These are phyloP conservation scores for Drosophila seguyi DNA, from an alignment of 1,140 invertebrate species.

Conservation along the genomic window DNA sequence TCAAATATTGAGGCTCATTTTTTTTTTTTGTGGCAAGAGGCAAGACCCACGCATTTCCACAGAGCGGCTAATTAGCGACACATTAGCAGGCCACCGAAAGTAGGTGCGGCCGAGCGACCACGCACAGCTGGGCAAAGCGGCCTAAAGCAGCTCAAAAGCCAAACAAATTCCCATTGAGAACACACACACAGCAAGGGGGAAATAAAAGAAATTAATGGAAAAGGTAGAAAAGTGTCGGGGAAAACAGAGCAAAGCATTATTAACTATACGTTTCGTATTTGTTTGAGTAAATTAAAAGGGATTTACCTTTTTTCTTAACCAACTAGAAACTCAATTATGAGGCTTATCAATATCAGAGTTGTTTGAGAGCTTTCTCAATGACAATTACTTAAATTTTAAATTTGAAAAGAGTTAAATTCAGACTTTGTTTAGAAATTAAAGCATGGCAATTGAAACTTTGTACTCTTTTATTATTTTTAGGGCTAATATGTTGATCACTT, in stretches of 20 bases:
- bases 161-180: slow-evolving; percentile 62
- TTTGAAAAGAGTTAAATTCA: too few relatives aligned
- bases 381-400: neutral
- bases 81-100: slow-evolving; percentile 51
- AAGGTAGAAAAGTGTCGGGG: neutral
- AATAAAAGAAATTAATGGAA: slow-evolving; percentile 6
- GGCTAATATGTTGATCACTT: too few relatives aligned
- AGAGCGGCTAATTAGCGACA: slow-evolving; percentile 66
- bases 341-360: neutral
- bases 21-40: slow-evolving; percentile 35
- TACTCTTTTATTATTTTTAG: too few relatives aligned
- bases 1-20: slow-evolving; percentile 45
- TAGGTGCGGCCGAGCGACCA: slow-evolving; percentile 58
- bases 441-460: too few relatives aligned
- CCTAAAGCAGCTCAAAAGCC: slow-evolving; percentile 29
- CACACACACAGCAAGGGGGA: slow-evolving; percentile 11
- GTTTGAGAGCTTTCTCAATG: neutral
- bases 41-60: slow-evolving; percentile 11
- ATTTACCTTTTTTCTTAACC: neutral
- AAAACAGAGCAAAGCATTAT: neutral
- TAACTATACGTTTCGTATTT: neutral
- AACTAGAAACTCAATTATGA: neutral
- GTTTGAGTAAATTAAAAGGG: neutral
- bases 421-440: too few relatives aligned
- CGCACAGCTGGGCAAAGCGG: slow-evolving; percentile 45